phyloP scores from a whole-genome alignment of 2,888 invertebrate genomes.

The Choreutis nemorana region DNA sequence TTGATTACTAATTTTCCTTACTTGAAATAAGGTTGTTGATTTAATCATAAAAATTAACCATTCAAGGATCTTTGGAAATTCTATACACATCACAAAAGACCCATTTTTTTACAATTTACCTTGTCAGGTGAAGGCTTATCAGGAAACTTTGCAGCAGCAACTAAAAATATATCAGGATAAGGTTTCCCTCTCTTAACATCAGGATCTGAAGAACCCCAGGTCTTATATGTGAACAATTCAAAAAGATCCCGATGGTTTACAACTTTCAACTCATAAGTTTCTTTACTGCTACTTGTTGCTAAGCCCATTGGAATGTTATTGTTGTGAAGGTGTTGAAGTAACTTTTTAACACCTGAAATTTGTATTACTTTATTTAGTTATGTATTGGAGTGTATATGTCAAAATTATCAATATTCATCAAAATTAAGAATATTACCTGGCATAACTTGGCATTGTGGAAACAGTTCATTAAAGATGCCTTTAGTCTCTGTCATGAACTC shows the following conservation, averaged over 20 bases:
- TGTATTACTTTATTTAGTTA: neutral
- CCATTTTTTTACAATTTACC: no score
- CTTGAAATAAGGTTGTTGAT: no score
- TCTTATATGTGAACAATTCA: constrained; percentile 72
- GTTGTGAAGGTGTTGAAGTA: constrained; percentile 76
- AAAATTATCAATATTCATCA: neutral
- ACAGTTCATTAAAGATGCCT: constrained; percentile 61
- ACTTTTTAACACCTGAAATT: constrained; percentile 74
- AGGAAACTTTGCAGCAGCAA: constrained; percentile 77
- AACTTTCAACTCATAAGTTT: constrained; percentile 76
- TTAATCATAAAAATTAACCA: no score
- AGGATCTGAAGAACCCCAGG: constrained; percentile 83
- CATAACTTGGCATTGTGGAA: constrained; percentile 70
- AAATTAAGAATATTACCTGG: constrained; percentile 66
- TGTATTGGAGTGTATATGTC: neutral
- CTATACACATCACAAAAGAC: neutral
- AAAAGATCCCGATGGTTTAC: constrained; percentile 73
- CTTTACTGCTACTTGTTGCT: constrained; percentile 84
- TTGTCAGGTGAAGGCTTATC: constrained; percentile 68
- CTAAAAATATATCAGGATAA: constrained; percentile 84
- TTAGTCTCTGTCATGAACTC: constrained; percentile 70
- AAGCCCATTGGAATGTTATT: constrained; percentile 81
- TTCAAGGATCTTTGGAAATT: no score
- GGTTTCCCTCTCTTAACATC: constrained; percentile 89
- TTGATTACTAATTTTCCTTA: no score